Evolutionary conservation across 2,888 invertebrate genomes (phyloP).

Genomic region (Orthosia cruda): DNA sequence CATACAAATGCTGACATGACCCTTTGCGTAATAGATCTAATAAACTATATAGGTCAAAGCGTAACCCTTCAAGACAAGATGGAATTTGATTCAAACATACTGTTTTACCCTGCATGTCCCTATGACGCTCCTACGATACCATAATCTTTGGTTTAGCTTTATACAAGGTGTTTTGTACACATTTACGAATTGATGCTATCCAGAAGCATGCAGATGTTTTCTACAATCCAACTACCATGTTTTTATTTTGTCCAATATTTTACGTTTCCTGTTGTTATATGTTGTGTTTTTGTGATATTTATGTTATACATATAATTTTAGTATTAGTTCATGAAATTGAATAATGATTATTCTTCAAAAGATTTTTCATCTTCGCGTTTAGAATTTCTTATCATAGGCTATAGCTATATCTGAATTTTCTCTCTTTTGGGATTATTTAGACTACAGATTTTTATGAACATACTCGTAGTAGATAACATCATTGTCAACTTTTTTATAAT

Average conservation of each 20-base stretch:
- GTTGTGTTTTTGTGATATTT: constrained; percentile 81
- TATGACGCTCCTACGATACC: constrained; percentile 62
- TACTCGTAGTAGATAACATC: constrained; percentile 42
- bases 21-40: constrained; percentile 68
- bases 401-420: constrained; percentile 54
- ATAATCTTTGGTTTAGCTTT: constrained; percentile 60
- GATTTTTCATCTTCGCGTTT: constrained; percentile 50
- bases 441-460: constrained; percentile 32
- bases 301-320: constrained; percentile 71
- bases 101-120: constrained; percentile 83
- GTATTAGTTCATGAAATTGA: constrained; percentile 66
- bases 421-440: constrained; percentile 53
- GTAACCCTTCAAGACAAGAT: constrained; percentile 62
- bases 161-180: constrained; percentile 53
- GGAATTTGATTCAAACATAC: constrained; percentile 62
- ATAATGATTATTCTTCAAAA: constrained; percentile 39
- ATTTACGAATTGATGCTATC: constrained; percentile 67
- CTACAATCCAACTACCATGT: constrained; percentile 65
- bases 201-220: constrained; percentile 75
- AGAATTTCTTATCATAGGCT: constrained; percentile 52
- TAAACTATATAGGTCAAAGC: constrained; percentile 69
- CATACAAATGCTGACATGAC: constrained; percentile 71
- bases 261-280: constrained; percentile 72
- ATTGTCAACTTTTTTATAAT: constrained; percentile 51
- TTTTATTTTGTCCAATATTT: constrained; percentile 68